Percentiles rank a stretch among this genome's conserved stretches.
These are phyloP conservation scores for Pangasianodon hypophthalmus DNA, from an alignment of 2,113 vertebrate species.

Conservation along the genomic window DNA sequence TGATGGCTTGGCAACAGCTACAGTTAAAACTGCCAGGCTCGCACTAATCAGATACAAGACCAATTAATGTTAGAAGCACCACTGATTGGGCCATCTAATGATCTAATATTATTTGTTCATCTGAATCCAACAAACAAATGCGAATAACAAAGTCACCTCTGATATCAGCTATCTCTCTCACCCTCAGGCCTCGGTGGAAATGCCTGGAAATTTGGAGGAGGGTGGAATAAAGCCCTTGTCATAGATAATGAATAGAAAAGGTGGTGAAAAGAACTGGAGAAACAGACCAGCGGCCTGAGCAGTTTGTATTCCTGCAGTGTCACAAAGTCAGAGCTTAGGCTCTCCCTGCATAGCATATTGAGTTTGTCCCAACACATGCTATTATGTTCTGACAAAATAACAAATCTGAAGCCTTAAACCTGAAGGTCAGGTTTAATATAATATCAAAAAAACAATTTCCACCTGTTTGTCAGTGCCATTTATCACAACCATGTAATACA, in stretches of 20 bases:
- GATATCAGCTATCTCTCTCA: not conserved
- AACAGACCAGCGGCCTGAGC: not conserved
- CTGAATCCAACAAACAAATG: not conserved
- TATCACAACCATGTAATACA: constrained; percentile 81
- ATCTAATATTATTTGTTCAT: not conserved
- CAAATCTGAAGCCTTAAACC: constrained; percentile 75
- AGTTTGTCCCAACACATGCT: constrained; percentile 51
- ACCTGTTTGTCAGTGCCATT: constrained; percentile 81
- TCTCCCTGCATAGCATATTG: constrained; percentile 44
- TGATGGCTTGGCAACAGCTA: constrained; percentile 28
- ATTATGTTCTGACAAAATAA: constrained; percentile 71
- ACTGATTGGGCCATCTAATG: constrained; percentile 10
- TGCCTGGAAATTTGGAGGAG: not conserved
- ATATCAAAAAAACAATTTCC: constrained; percentile 82
- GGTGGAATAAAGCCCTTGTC: constrained; percentile 29
- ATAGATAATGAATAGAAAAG: constrained; percentile 29
- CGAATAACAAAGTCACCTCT: constrained; percentile 14
- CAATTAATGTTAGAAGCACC: constrained; percentile 22
- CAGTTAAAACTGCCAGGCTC: not conserved
- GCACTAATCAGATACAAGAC: constrained; percentile 30
- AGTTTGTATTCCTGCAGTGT: not conserved
- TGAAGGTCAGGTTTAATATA: constrained; percentile 84
- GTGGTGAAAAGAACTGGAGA: constrained; percentile 7
- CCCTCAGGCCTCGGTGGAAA: not conserved
- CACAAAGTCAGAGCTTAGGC: constrained; percentile 27